These are phyloP conservation scores for Urocynchramus pylzowi DNA, from an alignment of 2,113 vertebrate species.

Conservation along the genomic window DNA sequence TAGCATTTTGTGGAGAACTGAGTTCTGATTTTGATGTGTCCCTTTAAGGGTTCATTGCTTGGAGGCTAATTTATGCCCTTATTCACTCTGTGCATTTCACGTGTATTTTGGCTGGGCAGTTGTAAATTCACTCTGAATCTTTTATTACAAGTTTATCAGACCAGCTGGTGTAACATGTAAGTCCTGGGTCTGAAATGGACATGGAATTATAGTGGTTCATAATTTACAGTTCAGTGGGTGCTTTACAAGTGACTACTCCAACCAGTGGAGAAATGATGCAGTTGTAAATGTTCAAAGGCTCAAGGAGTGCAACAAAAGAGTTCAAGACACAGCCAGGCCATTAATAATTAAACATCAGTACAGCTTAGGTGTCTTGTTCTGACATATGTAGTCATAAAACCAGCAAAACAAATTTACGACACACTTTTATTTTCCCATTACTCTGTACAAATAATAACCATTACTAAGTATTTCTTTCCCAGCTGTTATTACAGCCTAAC, in stretches of 20 bases:
- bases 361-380: neutral
- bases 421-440: neutral
- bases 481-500: neutral
- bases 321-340: rapidly evolving
- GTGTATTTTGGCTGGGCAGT: neutral
- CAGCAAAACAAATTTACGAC: neutral
- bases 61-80: neutral
- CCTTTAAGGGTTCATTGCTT: rapidly evolving
- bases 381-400: neutral
- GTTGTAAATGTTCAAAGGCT: neutral
- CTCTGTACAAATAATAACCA: neutral
- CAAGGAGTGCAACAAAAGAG: neutral
- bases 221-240: neutral
- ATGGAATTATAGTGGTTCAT: neutral
- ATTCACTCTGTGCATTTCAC: rapidly evolving
- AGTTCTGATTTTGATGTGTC: neutral
- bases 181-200: neutral
- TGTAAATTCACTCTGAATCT: neutral
- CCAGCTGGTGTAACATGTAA: neutral
- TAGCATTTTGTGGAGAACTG: neutral
- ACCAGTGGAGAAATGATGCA: neutral
- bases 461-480: neutral
- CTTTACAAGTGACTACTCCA: neutral
- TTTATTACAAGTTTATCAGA: neutral
- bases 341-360: neutral